Conservation (phyloP, 2,113 vertebrate genomes). For the Aphyosemion australe region DNA sequence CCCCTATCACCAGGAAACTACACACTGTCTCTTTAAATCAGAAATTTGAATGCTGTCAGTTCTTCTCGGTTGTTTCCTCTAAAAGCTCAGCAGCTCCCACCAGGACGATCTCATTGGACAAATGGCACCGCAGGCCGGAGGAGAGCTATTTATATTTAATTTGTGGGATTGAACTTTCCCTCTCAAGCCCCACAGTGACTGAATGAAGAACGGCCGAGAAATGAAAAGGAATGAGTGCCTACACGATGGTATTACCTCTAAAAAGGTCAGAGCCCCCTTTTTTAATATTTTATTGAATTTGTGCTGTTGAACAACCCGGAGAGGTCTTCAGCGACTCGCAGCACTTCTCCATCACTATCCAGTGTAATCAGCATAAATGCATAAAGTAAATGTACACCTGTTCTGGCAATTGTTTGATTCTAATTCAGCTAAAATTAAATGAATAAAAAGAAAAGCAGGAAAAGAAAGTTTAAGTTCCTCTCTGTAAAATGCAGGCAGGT, state of each 20-base stretch:
- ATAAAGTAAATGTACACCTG: no score
- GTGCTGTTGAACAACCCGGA: not conserved
- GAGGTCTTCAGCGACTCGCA: not conserved
- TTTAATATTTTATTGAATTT: slow-evolving; percentile 37
- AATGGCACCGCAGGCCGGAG: not conserved
- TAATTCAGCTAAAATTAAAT: no score
- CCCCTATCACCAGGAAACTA: no score
- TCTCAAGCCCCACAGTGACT: slow-evolving; percentile 19
- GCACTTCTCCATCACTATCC: not conserved
- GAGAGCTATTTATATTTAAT: not conserved
- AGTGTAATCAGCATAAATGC: slow-evolving; percentile 38
- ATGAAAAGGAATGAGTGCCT: slow-evolving; percentile 25
- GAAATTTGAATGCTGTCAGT: not conserved
- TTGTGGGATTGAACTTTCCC: slow-evolving; percentile 3
- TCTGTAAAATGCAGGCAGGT: not conserved
- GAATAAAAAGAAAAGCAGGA: not conserved
- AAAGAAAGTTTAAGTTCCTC: no score
- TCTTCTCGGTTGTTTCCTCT: not conserved
- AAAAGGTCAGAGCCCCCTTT: slow-evolving; percentile 47
- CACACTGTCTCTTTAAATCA: not conserved
- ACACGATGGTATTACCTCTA: slow-evolving; percentile 19
- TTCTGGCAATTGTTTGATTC: no score
- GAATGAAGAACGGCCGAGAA: slow-evolving; percentile 17
- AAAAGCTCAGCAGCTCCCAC: not conserved
- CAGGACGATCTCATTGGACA: not conserved